A percentile compares a stretch with the other conserved stretches of the same genome.
Evolutionary conservation across 37 sponge, comb jelly and placozoan genomes (phyloP).

Genomic region (Geodia barretti): DNA sequence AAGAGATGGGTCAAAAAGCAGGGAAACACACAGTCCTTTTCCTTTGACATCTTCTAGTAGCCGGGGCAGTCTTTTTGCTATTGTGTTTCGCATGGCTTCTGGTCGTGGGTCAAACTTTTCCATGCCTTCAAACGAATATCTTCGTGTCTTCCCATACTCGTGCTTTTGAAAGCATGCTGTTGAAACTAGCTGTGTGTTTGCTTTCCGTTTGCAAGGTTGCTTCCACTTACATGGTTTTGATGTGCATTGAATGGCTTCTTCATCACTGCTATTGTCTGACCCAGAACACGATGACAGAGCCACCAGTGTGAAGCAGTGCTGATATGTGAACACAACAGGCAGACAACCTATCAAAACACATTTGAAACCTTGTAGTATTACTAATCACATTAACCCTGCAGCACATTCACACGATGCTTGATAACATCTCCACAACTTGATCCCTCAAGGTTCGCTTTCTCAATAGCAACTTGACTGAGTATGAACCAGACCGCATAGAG

Average conservation of each 20-base stretch:
- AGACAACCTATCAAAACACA: slow-evolving; percentile 2
- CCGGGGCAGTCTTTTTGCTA: background rate
- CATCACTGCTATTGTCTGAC: background rate
- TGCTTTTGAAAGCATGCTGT: slow-evolving; percentile 18
- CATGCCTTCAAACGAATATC: background rate
- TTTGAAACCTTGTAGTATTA: too few species aligned
- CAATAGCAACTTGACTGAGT: slow-evolving; percentile 7
- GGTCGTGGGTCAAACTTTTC: slow-evolving; percentile 35
- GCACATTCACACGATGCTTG: slow-evolving; percentile 29
- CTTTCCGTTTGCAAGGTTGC: slow-evolving; percentile 18
- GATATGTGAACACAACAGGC: slow-evolving; percentile 39
- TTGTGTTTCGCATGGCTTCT: background rate
- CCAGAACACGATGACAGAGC: background rate
- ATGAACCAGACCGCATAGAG: background rate
- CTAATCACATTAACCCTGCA: slow-evolving; percentile 24
- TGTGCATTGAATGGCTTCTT: slow-evolving; percentile 9
- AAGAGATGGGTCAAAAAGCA: slow-evolving; percentile 6
- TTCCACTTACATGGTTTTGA: slow-evolving; percentile 39
- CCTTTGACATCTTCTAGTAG: background rate
- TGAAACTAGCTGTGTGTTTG: background rate
- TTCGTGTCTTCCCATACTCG: slow-evolving; percentile 20
- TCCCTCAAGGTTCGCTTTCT: background rate
- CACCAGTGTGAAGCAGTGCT: slow-evolving; percentile 30
- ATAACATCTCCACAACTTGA: background rate
- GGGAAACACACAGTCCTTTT: slow-evolving; percentile 9